Base-by-base conservation (phyloP, 2,113 vertebrate genomes). In the Orycteropus afer region DNA sequence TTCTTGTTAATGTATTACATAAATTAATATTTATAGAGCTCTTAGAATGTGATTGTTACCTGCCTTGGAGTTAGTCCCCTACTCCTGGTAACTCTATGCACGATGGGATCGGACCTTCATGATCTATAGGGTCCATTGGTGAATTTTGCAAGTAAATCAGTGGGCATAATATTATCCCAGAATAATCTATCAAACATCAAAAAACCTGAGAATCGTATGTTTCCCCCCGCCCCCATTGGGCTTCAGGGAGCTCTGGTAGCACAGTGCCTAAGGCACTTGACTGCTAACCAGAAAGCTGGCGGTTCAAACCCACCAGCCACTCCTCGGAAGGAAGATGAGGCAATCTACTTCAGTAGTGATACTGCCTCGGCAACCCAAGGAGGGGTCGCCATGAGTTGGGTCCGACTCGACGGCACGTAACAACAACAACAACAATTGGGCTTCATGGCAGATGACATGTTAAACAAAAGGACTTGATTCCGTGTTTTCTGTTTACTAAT, bases 401-500 rank as follows among this genome's bases (percentile, higher is more conserved):
- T n/a, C n/a, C n/a, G n/a, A n/a, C n/a, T n/a, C n/a, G n/a, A n/a
- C n/a, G n/a, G n/a, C n/a, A n/a, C n/a, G n/a, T n/a, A n/a, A n/a
- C n/a, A n/a, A n/a, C n/a, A n/a, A n/a, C n/a, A n/a, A n/a, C n/a
- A n/a, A n/a, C n/a, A n/a, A n/a, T n/a, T 55, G n/a, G 53, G 25
- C 27, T 65, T 81, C 4, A n/a, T 67, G 55, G 45, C 9, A 51
- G 55, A 63, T 61, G 57, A 42, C 22, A 23, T 37, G 27, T 11
- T 45, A 87, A 45, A 34, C 27, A 20, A 42, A 94, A 82, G 49
- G 32, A 81, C 59, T 71, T 59, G 53, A 57, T 55, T 88, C 47
- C 51, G 92, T 77, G 32, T 86, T 77, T 73, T 29, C 18, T 94
- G 63, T 22, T 95, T 85, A n/a, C 18, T 63, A 61, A 59, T 77